Evolutionary conservation across 2,797 vertebrate species (phyloP), one percentile per base, ranked within the genome.

Genomic region (Remorina albescens): DNA sequence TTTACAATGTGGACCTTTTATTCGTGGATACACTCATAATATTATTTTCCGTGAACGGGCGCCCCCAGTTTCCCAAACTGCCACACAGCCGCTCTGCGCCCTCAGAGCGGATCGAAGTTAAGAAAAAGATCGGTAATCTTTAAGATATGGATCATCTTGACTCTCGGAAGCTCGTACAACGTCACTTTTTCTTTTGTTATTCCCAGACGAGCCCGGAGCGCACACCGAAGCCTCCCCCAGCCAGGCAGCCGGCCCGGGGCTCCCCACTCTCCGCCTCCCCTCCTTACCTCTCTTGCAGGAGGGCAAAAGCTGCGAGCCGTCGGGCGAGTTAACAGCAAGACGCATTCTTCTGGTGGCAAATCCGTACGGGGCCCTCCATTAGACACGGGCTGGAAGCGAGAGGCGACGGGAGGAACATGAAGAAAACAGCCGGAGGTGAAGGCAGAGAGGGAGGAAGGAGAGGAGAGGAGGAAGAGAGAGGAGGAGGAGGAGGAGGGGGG

Each of bases 321-420:
- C 78, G 81, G 89, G 46, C 36, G 86, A 80, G 50, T 86, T 82
- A 95, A 88, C 86, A 86, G 80, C 83, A 65, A 83, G 76, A 82
- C 81, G 79, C 94, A 95, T 95, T 92, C 87, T 94, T 79, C 83
- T 71, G 80, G n/a, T 78, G 81, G 84, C 85, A 89, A 85, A 95
- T 95, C 95, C 94, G 92, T 64, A 92, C 94, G 57, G 93, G 93
- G 87, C 94, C 94, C 93, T 95, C 95, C 95, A 95, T 95, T 91
- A 93, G 87, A 92, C 89, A 62, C 91, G 90, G 92, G 88, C 91
- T 87, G 80, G 79, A 82, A 89, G 91, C 86, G 86, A 79, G 81
- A 69, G 64, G 19, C 66, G 81, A 83, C 76, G 50, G 71, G 70
- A 76, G 67, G 51, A 69, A 79, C 86, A 84, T 76, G 85, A 74